These are phyloP conservation scores for Oopsacas minuta DNA, from an alignment of 37 sponge, comb jelly and placozoan genomes.

Conservation along the genomic window DNA sequence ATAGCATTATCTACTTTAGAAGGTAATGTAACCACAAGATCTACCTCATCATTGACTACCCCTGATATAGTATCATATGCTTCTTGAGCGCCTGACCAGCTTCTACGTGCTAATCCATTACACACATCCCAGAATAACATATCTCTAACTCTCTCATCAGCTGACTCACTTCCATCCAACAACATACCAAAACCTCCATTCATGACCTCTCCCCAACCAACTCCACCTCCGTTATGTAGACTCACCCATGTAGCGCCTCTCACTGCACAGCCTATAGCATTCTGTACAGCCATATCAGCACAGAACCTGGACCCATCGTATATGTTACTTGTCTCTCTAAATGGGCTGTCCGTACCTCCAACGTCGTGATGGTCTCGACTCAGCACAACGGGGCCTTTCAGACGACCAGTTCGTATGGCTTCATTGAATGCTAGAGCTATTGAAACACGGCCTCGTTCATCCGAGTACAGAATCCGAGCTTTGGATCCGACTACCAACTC, in stretches of 20 bases:
- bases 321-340: slow-evolving; percentile 89
- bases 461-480: slow-evolving; percentile 85
- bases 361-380: slow-evolving; percentile 97
- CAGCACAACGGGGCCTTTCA: slow-evolving; percentile 75
- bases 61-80: not conserved
- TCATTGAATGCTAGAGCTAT: slow-evolving; percentile 86
- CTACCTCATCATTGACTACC: not conserved
- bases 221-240: slow-evolving; percentile 99
- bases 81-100: slow-evolving; percentile 60
- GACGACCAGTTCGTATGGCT: slow-evolving; percentile 62
- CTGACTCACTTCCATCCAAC: slow-evolving; percentile 71
- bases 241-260: slow-evolving; percentile 96
- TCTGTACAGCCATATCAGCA: slow-evolving; percentile 99
- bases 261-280: slow-evolving; percentile 86
- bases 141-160: slow-evolving; percentile 46
- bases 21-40: not conserved
- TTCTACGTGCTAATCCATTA: slow-evolving; percentile 81
- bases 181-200: slow-evolving; percentile 98
- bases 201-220: slow-evolving; percentile 95
- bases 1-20: not conserved
- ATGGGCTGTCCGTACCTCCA: slow-evolving; percentile 97
- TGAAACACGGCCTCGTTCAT: slow-evolving; percentile 61
- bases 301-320: slow-evolving; percentile 89
- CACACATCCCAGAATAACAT: slow-evolving; percentile 93
- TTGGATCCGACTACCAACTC: slow-evolving; percentile 93